phyloP scores from a whole-genome alignment of 2,113 vertebrate genomes.

The Notechis scutatus region DNA sequence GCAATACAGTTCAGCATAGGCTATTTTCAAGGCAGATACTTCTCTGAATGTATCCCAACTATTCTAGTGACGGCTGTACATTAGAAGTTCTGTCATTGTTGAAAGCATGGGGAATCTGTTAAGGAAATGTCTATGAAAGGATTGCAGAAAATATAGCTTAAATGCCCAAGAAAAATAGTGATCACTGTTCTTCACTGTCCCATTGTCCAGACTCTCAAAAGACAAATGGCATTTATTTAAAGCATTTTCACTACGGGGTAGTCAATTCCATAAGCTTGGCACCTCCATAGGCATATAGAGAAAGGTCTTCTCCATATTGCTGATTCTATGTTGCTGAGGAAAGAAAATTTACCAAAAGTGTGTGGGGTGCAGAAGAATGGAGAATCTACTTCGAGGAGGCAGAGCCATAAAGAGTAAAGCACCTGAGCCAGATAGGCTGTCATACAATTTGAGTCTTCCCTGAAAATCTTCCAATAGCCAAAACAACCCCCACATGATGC shows the following conservation, averaged over 20 bases:
- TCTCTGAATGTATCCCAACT: no score
- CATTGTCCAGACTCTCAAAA: background rate
- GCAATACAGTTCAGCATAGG: no score
- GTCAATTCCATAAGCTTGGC: background rate
- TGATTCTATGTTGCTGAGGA: background rate
- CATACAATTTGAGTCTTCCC: background rate
- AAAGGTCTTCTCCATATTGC: background rate
- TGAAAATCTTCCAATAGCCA: background rate
- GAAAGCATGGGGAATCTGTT: no score
- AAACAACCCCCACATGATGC: background rate
- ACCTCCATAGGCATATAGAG: background rate
- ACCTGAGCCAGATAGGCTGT: background rate
- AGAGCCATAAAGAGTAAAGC: background rate
- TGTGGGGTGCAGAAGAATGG: background rate
- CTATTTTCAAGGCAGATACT: no score
- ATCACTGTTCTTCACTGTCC: background rate
- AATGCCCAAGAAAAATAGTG: background rate
- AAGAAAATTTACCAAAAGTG: background rate
- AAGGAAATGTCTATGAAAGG: no score
- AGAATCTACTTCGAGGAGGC: background rate
- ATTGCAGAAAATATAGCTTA: background rate
- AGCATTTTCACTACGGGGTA: background rate
- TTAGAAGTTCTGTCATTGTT: no score
- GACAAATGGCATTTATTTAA: background rate
- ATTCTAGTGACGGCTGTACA: no score